phyloP scores from a whole-genome alignment of 2,113 vertebrate genomes.

The Chiloscyllium plagiosum region DNA sequence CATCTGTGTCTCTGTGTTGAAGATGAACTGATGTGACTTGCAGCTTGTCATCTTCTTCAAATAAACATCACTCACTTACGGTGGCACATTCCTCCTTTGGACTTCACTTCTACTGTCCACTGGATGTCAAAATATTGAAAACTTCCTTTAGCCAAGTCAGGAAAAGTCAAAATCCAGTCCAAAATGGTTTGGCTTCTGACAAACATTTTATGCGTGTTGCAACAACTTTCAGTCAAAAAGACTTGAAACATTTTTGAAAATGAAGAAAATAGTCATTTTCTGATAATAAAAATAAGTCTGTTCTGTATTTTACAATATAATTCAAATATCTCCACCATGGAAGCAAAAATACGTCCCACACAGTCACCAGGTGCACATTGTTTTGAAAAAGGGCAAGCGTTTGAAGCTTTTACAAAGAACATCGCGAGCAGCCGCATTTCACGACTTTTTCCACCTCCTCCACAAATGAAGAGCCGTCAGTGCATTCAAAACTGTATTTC shows the following conservation, averaged over 20 bases:
- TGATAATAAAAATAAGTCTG: conserved; percentile 99
- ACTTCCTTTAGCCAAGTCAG: background rate
- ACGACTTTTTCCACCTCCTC: conserved; percentile 96
- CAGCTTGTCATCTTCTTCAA: background rate
- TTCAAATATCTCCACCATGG: conserved; percentile 93
- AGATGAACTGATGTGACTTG: conserved; percentile 6
- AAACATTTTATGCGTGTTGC: background rate
- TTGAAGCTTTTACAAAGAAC: conserved; percentile 65
- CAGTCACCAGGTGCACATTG: conserved; percentile 59
- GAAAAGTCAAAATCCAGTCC: conserved; percentile 11
- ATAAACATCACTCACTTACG: background rate
- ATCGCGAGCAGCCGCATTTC: conserved; percentile 89
- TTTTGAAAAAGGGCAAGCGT: conserved; percentile 48
- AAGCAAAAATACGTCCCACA: conserved; percentile 82
- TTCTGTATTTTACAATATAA: conserved; percentile 99
- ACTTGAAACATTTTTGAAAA: conserved; percentile 55
- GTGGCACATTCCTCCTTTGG: background rate
- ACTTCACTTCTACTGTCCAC: background rate
- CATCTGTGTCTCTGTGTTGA: conserved; percentile 6
- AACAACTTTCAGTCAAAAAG: conserved; percentile 43
- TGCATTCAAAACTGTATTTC: conserved; percentile 98
- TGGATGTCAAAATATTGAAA: background rate
- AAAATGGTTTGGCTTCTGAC: conserved; percentile 30
- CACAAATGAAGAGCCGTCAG: conserved; percentile 91
- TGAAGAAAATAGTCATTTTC: conserved; percentile 76